phyloP scores from a whole-genome alignment of 1,140 invertebrate genomes.

The Trachymyrmex septentrionalis region DNA sequence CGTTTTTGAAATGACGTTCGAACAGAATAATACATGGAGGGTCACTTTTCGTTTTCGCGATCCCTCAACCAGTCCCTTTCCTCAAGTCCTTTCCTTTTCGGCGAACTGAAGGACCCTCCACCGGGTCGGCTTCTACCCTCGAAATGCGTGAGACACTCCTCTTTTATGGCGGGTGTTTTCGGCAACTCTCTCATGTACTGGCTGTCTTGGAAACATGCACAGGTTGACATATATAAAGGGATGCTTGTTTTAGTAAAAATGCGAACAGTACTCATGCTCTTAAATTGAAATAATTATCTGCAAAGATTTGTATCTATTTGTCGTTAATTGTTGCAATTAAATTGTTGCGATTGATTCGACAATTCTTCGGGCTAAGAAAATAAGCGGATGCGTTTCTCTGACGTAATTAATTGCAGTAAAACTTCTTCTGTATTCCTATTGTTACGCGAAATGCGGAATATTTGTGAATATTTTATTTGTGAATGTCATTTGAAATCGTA shows the following conservation, averaged over 20 bases:
- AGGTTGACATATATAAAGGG: background rate
- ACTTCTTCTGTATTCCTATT: background rate
- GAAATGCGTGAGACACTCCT: constrained; percentile 60
- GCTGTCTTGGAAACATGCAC: constrained; percentile 30
- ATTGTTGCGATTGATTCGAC: background rate
- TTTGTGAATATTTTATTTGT: background rate
- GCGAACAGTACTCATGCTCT: background rate
- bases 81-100: constrained; percentile 77
- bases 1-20: constrained; percentile 78
- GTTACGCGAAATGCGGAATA: background rate
- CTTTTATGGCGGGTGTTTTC: constrained; percentile 38
- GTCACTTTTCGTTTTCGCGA: constrained; percentile 73
- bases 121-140: constrained; percentile 65
- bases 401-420: background rate
- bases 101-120: constrained; percentile 70
- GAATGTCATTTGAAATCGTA: background rate
- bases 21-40: constrained; percentile 80
- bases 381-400: background rate
- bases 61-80: constrained; percentile 71
- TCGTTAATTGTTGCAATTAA: background rate
- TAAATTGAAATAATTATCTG: background rate
- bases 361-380: background rate
- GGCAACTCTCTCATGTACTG: constrained; percentile 22
- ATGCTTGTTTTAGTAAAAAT: background rate
- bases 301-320: constrained; percentile 8